Evolutionary conservation across 2,888 invertebrate species (phyloP).

Genomic region (Caenorhabditis macrosperma): DNA sequence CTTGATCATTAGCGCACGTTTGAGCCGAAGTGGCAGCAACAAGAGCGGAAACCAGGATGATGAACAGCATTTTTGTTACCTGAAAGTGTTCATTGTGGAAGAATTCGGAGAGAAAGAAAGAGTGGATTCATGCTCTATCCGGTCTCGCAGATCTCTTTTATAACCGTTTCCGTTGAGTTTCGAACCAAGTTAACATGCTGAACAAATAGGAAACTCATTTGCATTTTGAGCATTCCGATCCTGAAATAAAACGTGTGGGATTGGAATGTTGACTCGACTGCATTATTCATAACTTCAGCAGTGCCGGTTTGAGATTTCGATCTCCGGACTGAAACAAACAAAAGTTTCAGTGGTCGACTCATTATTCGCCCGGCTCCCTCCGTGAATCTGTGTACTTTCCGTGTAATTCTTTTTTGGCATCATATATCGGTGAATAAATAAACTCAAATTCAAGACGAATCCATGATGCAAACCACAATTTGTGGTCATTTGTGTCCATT

Average conservation of each 20-base stretch:
- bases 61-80: slow-evolving; percentile 60
- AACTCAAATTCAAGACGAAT: neutral
- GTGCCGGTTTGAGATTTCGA: neutral
- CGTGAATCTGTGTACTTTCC: too few relatives aligned
- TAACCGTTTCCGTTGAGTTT: neutral
- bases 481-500: neutral
- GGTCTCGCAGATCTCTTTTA: neutral
- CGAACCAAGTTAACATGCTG: slow-evolving; percentile 16
- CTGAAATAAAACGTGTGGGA: slow-evolving; percentile 45
- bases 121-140: neutral
- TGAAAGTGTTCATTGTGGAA: neutral
- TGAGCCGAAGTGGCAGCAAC: slow-evolving; percentile 26
- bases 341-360: too few relatives aligned
- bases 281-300: slow-evolving; percentile 25
- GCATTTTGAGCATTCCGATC: slow-evolving; percentile 3
- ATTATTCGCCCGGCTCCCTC: too few relatives aligned
- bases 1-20: slow-evolving; percentile 45
- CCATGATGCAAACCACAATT: neutral
- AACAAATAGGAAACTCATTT: slow-evolving; percentile 17
- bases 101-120: too few relatives aligned
- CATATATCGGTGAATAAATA: too few relatives aligned
- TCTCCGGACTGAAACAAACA: neutral
- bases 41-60: slow-evolving; percentile 33
- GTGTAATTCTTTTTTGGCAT: too few relatives aligned
- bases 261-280: slow-evolving; percentile 6